A percentile compares a stretch with the other conserved stretches of the same genome.
phyloP scores from a whole-genome alignment of 2,113 vertebrate species.

The Natator depressus region DNA sequence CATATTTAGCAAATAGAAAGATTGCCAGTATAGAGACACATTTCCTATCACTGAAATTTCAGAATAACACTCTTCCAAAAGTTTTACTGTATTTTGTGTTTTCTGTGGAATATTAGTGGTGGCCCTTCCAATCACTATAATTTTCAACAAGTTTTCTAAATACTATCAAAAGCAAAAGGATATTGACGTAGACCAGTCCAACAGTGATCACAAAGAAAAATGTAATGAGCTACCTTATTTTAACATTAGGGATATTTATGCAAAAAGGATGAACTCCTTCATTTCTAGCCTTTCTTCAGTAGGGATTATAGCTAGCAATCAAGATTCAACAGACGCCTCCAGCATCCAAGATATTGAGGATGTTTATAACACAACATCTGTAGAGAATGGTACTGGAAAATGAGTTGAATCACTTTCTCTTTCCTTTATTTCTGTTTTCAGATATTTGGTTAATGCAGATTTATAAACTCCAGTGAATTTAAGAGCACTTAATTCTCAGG shows the following conservation, averaged over 20 bases:
- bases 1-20: not conserved
- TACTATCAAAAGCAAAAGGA: slow-evolving; percentile 92
- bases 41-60: not conserved
- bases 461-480: slow-evolving; percentile 70
- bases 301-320: slow-evolving; percentile 84
- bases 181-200: slow-evolving; percentile 82
- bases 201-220: slow-evolving; percentile 79
- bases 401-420: slow-evolving; percentile 59
- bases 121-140: slow-evolving; percentile 94
- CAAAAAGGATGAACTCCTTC: slow-evolving; percentile 88
- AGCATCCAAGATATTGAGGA: slow-evolving; percentile 89
- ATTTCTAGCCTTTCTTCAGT: slow-evolving; percentile 85
- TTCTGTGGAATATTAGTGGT: slow-evolving; percentile 94
- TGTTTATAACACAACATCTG: slow-evolving; percentile 73
- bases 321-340: slow-evolving; percentile 89
- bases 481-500: slow-evolving; percentile 85
- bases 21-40: not conserved
- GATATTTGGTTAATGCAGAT: slow-evolving; percentile 75
- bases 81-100: slow-evolving; percentile 80
- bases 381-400: slow-evolving; percentile 80
- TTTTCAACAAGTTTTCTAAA: slow-evolving; percentile 98
- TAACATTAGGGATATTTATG: slow-evolving; percentile 91
- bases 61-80: not conserved
- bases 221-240: slow-evolving; percentile 88
- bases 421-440: slow-evolving; percentile 50